These are phyloP conservation scores for Sialia sialis DNA, from an alignment of 2,113 vertebrate genomes.

Conservation along the genomic window DNA sequence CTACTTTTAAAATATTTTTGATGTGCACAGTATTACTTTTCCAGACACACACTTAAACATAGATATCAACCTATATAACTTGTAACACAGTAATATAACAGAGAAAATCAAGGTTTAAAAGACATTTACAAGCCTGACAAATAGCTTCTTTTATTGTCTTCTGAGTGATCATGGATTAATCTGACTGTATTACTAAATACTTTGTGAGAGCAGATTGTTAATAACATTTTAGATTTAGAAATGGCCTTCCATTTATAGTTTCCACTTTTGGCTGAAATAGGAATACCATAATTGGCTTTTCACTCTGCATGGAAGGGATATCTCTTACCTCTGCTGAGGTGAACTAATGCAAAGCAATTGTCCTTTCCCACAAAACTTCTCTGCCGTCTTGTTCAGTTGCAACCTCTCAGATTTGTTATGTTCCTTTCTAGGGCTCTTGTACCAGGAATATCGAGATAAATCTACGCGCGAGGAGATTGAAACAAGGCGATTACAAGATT, in stretches of 20 bases:
- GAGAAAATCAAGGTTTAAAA: background rate
- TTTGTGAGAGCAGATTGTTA: conserved; percentile 6
- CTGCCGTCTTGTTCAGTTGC: background rate
- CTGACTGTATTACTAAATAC: background rate
- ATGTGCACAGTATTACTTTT: background rate
- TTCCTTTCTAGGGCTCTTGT: conserved; percentile 83
- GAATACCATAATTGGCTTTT: background rate
- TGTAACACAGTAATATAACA: background rate
- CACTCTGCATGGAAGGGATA: background rate
- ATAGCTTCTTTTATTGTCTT: background rate
- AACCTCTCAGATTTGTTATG: background rate
- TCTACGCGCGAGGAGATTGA: conserved; percentile 93
- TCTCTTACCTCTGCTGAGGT: background rate
- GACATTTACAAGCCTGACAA: background rate
- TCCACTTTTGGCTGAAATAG: background rate
- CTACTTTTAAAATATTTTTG: background rate
- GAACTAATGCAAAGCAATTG: background rate
- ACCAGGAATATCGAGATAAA: conserved; percentile 95
- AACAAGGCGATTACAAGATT: conserved; percentile 85
- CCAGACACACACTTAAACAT: background rate
- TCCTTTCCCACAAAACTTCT: background rate
- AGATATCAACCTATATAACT: background rate
- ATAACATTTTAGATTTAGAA: background rate
- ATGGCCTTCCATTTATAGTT: conserved; percentile 9
- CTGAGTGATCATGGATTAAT: background rate